Base-by-base conservation (phyloP, 92 coral and sea anemone species). In the Metridium senile region DNA sequence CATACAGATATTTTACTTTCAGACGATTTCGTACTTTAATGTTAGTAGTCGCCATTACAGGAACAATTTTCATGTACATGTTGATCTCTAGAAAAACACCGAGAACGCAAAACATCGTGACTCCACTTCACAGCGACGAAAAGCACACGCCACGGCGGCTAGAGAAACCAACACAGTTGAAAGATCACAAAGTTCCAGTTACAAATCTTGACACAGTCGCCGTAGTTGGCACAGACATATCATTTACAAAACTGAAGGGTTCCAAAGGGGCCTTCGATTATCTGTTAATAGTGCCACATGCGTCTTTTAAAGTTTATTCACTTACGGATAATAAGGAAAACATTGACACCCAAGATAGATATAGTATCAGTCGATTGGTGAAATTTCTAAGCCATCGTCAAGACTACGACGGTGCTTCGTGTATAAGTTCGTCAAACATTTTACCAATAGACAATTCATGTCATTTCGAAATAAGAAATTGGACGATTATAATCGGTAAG, bases 401-500 rank as follows among this genome's bases (percentile, higher is more conserved):
- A 3, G 65, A 2, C 11, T 59, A n/a, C 26, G 65, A 59, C 65
- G 65, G 65, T 3, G 34, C 75, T 19, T 21, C 33, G 28, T 46
- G 49, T 39, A 39, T 18, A 28, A 20, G 33, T 1, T 2, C 28
- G 26, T 18, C 80, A 1, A 58, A 20, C 1, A 26, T 3, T 3
- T 22, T 45, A 29, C 1, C 27, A 27, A 26, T 26, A 4, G 58
- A 70, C 18, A 27, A 58, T 9, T 32, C 79, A 9, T 84, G 88
- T 51, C 20, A 68, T 22, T 84, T 63, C 65, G 66, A 76, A 62
- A 63, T 26, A 11, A 79, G 71, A 35, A 84, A 84, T 72, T 77
- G 83, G 88, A 84, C 88, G 21, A 29, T 84, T 64, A 11, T 78
- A 35, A 84, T 84, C 18, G 39, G 83, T 47, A 65, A 82, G 26